phyloP scores from a whole-genome alignment of 2,888 invertebrate species.

The Tromatobia lineatoria region DNA sequence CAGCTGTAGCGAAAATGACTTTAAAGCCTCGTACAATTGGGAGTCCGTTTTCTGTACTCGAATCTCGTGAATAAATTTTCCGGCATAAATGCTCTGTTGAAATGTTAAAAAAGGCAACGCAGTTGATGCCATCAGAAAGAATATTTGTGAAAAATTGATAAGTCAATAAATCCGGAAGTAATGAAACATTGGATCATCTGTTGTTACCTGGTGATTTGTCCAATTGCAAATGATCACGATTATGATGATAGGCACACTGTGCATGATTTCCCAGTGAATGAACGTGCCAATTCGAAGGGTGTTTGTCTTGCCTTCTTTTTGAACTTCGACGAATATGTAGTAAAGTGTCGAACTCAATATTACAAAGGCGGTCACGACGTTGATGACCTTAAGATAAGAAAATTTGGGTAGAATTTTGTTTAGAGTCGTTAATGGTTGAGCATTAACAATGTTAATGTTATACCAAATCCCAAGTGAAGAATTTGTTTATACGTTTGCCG shows the following conservation, averaged over 20 bases:
- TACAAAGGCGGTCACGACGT: constrained; percentile 20
- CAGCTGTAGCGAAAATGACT: constrained; percentile 77
- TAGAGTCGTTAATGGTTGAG: constrained; percentile 3
- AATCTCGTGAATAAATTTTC: constrained; percentile 62
- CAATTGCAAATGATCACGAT: constrained; percentile 55
- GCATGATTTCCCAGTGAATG: constrained; percentile 55
- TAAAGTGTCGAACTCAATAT: constrained; percentile 25
- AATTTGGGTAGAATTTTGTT: constrained; percentile 63
- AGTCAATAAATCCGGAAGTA: neutral
- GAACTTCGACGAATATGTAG: constrained; percentile 34
- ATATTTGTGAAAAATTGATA: constrained; percentile 1
- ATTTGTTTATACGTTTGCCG: constrained; percentile 53
- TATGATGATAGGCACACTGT: constrained; percentile 43
- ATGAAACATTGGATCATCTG: neutral
- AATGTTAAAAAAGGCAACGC: no score
- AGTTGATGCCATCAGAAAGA: no score
- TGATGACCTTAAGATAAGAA: neutral
- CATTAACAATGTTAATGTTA: constrained; percentile 32
- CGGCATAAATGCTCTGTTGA: constrained; percentile 39
- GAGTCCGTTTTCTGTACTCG: constrained; percentile 53
- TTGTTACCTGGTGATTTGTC: constrained; percentile 48
- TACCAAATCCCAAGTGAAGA: constrained; percentile 47
- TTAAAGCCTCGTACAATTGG: constrained; percentile 54
- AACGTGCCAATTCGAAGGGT: constrained; percentile 26
- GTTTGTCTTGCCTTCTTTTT: constrained; percentile 15